Base-by-base conservation (phyloP, 2,113 vertebrate genomes). In the Actenoides lindsayi region DNA sequence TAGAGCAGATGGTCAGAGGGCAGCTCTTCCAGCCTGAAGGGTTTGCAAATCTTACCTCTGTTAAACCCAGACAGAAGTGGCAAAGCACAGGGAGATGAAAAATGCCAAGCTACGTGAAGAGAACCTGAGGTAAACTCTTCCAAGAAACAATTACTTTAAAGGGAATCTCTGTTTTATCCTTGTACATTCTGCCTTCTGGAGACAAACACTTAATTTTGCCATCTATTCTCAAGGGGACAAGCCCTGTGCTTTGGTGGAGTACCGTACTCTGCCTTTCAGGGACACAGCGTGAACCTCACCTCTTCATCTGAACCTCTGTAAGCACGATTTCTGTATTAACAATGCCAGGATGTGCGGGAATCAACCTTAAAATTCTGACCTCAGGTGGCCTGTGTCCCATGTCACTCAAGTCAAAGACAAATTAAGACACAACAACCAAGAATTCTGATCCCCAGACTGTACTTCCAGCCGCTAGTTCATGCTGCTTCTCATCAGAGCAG, bases 401-500 rank as follows among this genome's bases (percentile, higher is more conserved):
- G 37, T 77, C 82, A 88, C 28, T 75, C 18, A 62, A 82, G 41
- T 46, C 65, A 79, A 62, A 88, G 71, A 48, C 67, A 90, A 86
- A 87, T 3, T 39, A 56, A 90, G 89, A 64, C 80, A 73, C 39
- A 82, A 79, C 37, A 94, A 57, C 44, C 33, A 76, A 62, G 89
- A 91, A 84, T 73, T 60, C 70, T 54, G 65, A 60, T 44, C 71
- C 70, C 51, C 65, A 73, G 62, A 39, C 51, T 90, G 42, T 53
- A 18, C 48, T 87, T 57, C 46, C 0, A 83, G 62, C 28, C 83
- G 65, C 65, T 25, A 79, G 62, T n/a, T 79, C 67, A 89, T 31
- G 80, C 83, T 95, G 90, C 90, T 95, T 87, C 89, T 94, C 73
- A 87, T 92, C 76, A 79, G 21, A 96, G 92, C 63, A 76, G 64